Evolutionary conservation across 2,113 vertebrate genomes (phyloP), one percentile per base, ranked within the genome.

Genomic region (Perca flavescens): DNA sequence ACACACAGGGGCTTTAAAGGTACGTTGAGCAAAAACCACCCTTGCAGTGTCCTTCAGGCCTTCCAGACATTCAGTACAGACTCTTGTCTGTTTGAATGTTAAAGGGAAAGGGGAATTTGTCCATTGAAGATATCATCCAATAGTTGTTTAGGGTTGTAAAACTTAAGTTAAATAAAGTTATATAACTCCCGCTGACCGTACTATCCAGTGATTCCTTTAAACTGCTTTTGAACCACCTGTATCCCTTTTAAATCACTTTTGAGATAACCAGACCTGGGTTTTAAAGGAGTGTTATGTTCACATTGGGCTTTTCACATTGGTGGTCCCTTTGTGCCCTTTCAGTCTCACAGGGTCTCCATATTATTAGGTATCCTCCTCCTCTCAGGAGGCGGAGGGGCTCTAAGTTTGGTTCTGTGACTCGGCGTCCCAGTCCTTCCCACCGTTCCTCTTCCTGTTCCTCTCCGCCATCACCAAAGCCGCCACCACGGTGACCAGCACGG

Each of bases 381-480:
- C 21, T 31, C 63, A 79, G 25, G 25, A 14, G 82, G 70, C 1
- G 50, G 66, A 2, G 3, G 72, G 74, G 9, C 85, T 87, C 19
- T 86, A 80, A 0, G 71, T 84, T 47, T 90, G 88, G 1, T 66
- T 66, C 49, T 91, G 90, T 0, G 90, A 85, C 58, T 92, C 92
- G 0, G 70, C 47, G 50, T 91, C 90, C 88, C 89, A 91, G 76
- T 84, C 90, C 86, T 91, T 95, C 9, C 90, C 90, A 1, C 16
- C 68, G 78, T 78, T 93, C 83, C 84, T 84, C 82, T 94, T 96
- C 57, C 88, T 79, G 89, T 93, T 97, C 71, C 73, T 84, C 80
- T 97, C 93, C 0, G 93, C 95, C 94, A 95, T 94, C 28, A 95
- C 89, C 64, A 96, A 3, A 25, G 96, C 95, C 0, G 94, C 94